phyloP scores from a whole-genome alignment of 2,888 invertebrate genomes.

The Teleogryllus oceanicus region DNA sequence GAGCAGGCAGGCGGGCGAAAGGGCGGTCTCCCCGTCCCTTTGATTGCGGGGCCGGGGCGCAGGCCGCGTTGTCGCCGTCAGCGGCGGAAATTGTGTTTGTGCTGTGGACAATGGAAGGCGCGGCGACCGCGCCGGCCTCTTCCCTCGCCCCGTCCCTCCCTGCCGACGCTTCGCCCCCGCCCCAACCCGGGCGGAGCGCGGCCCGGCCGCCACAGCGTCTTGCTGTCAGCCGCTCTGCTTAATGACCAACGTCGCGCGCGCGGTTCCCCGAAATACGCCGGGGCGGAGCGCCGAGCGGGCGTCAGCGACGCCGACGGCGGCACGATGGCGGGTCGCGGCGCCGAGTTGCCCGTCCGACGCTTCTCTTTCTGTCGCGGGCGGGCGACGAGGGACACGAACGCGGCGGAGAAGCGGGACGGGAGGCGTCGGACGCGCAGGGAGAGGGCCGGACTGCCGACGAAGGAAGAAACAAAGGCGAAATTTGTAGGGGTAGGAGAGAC shows the following conservation, averaged over 20 bases:
- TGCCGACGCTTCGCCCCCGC: neutral
- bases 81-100: conserved; percentile 1
- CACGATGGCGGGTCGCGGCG: neutral
- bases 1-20: neutral
- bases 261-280: neutral
- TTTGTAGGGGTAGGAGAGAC: too few species aligned
- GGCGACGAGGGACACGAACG: too few species aligned
- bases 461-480: too few species aligned
- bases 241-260: conserved; percentile 8
- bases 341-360: neutral
- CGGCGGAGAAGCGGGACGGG: too few species aligned
- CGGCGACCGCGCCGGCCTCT: neutral
- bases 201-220: neutral
- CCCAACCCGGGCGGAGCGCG: neutral
- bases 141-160: neutral
- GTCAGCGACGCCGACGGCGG: neutral
- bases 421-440: too few species aligned
- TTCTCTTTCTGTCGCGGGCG: neutral
- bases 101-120: conserved; percentile 18
- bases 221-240: conserved; percentile 7
- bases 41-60: neutral
- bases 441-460: too few species aligned
- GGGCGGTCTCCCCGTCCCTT: neutral
- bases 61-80: conserved; percentile 7
- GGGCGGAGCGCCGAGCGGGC: neutral